Conservation (phyloP, 1,140 invertebrate genomes). For the Temnothorax longispinosus region DNA sequence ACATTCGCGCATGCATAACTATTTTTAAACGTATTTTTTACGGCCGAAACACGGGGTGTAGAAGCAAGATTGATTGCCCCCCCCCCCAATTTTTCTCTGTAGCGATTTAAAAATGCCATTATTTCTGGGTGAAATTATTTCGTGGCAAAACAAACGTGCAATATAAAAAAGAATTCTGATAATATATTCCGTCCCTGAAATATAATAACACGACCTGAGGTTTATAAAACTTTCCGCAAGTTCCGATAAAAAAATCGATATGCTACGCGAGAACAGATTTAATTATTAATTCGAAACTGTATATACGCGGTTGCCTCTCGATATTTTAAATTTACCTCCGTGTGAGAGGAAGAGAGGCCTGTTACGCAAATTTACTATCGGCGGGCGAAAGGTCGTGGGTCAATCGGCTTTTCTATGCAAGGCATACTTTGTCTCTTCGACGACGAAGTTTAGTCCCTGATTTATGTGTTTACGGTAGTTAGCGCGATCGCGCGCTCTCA, state of each 20-base stretch:
- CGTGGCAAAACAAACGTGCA: not conserved
- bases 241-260: not conserved
- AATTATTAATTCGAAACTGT: not conserved
- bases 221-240: not conserved
- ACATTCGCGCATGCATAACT: not conserved
- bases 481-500: slow-evolving; percentile 29
- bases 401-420: slow-evolving; percentile 8
- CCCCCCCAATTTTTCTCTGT: not conserved
- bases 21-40: slow-evolving; percentile 6
- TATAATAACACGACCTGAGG: not conserved
- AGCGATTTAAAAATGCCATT: not conserved
- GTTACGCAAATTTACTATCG: slow-evolving; percentile 36
- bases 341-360: not conserved
- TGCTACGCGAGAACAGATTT: not conserved
- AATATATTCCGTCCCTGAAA: not conserved
- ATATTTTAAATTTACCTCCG: not conserved
- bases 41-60: not conserved
- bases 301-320: not conserved
- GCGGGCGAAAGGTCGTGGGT: slow-evolving; percentile 36
- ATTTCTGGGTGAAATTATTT: not conserved
- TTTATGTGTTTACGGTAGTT: slow-evolving; percentile 50
- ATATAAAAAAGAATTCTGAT: not conserved
- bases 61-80: not conserved
- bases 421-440: slow-evolving; percentile 10
- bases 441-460: slow-evolving; percentile 25